These are phyloP conservation scores for Crocidura indochinensis DNA, from an alignment of 2,797 vertebrate genomes.

Conservation along the genomic window DNA sequence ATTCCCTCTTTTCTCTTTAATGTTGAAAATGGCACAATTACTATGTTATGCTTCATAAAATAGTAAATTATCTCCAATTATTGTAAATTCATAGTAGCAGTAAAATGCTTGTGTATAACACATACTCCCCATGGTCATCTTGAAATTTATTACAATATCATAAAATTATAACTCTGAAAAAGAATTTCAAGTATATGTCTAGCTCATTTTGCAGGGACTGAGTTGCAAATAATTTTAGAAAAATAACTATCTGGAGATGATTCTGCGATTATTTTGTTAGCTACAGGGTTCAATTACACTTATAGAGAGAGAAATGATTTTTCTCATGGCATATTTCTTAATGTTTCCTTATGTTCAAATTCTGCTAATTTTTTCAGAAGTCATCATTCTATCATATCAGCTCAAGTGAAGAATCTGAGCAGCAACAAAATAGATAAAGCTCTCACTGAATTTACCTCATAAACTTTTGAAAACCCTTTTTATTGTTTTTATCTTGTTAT, in stretches of 20 bases:
- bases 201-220: slow-evolving; percentile 64
- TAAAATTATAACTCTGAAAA: slow-evolving; percentile 78
- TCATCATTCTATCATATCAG: neutral
- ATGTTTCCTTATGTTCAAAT: slow-evolving; percentile 58
- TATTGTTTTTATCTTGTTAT: neutral
- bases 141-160: slow-evolving; percentile 80
- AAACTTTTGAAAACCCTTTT: neutral
- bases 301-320: slow-evolving; percentile 59
- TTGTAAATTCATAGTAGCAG: slow-evolving; percentile 75
- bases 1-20: slow-evolving; percentile 72
- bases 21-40: slow-evolving; percentile 79
- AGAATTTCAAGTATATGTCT: slow-evolving; percentile 66
- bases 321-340: slow-evolving; percentile 46
- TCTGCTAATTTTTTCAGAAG: slow-evolving; percentile 42
- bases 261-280: slow-evolving; percentile 64
- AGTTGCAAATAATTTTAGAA: slow-evolving; percentile 67
- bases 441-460: neutral
- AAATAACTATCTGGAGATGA: slow-evolving; percentile 61
- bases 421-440: neutral
- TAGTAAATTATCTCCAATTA: slow-evolving; percentile 84
- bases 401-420: neutral
- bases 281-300: slow-evolving; percentile 53
- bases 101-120: slow-evolving; percentile 80
- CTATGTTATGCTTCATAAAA: slow-evolving; percentile 85
- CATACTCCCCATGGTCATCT: slow-evolving; percentile 76